Conservation (phyloP, 1,140 invertebrate genomes). For the Anastrepha obliqua region DNA sequence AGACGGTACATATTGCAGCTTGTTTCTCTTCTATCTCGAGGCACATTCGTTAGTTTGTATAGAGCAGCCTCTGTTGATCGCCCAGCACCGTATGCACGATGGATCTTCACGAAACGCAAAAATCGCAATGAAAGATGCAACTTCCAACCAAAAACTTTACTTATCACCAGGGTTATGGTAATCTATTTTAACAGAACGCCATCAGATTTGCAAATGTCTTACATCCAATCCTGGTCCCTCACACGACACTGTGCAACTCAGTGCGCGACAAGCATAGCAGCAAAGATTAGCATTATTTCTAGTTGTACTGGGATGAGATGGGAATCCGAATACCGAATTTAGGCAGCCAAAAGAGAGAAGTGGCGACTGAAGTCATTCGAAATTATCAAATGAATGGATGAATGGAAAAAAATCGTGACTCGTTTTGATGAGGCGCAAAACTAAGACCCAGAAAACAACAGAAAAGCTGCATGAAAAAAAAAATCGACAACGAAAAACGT, state of each 20-base stretch:
- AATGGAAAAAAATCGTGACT: slow-evolving; percentile 41
- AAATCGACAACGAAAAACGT: neutral
- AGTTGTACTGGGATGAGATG: neutral
- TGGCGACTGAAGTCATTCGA: neutral
- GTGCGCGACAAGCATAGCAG: neutral
- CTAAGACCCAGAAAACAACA: neutral
- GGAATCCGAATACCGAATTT: neutral
- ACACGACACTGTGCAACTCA: neutral
- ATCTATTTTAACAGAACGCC: too few species aligned
- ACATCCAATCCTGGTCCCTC: too few species aligned
- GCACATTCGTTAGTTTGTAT: too few species aligned
- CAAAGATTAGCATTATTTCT: neutral
- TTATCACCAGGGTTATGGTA: too few species aligned
- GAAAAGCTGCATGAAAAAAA: neutral
- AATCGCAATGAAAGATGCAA: too few species aligned
- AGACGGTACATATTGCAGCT: too few species aligned
- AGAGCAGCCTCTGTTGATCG: too few species aligned
- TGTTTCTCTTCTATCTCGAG: too few species aligned
- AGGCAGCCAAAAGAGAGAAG: neutral
- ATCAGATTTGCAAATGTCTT: too few species aligned
- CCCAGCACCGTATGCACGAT: too few species aligned
- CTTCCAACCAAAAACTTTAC: too few species aligned
- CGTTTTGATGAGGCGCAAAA: neutral
- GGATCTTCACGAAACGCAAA: too few species aligned
- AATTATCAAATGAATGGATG: neutral